A percentile compares a stretch with the other conserved stretches of the same genome.
These are phyloP conservation scores for Spheniscus humboldti DNA, from an alignment of 2,797 vertebrate species.

Conservation along the genomic window DNA sequence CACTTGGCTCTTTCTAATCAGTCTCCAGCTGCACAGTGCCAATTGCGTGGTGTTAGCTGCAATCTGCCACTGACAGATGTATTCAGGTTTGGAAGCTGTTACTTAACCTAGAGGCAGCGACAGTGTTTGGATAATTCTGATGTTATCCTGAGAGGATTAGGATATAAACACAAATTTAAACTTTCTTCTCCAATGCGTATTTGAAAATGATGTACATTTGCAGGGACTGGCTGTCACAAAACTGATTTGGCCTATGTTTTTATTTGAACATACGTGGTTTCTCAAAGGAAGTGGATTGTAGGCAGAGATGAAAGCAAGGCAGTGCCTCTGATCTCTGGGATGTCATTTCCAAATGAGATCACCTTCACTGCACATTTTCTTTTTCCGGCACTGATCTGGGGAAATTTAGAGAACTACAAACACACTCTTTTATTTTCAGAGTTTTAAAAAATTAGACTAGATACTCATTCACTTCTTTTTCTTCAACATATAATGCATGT, in stretches of 20 bases:
- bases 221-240: background rate
- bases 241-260: conserved; percentile 41
- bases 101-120: conserved; percentile 36
- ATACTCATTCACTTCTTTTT: background rate
- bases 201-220: conserved; percentile 57
- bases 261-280: conserved; percentile 39
- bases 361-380: background rate
- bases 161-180: conserved; percentile 39
- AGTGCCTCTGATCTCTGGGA: conserved; percentile 22
- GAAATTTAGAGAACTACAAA: background rate
- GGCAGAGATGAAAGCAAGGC: conserved; percentile 45
- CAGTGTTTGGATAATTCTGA: conserved; percentile 44
- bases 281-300: conserved; percentile 32
- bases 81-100: conserved; percentile 51
- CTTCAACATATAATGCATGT: background rate
- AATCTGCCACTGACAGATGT: conserved; percentile 63
- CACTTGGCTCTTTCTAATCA: background rate
- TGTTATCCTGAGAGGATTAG: conserved; percentile 55
- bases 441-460: background rate
- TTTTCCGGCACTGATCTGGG: background rate
- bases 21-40: conserved; percentile 2
- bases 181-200: background rate
- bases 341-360: conserved; percentile 16
- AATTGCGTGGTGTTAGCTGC: conserved; percentile 9
- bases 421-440: background rate